Percentiles rank a stretch among this genome's conserved stretches.
Conservation (phyloP, 1,140 invertebrate species). For the Cydia pomonella region DNA sequence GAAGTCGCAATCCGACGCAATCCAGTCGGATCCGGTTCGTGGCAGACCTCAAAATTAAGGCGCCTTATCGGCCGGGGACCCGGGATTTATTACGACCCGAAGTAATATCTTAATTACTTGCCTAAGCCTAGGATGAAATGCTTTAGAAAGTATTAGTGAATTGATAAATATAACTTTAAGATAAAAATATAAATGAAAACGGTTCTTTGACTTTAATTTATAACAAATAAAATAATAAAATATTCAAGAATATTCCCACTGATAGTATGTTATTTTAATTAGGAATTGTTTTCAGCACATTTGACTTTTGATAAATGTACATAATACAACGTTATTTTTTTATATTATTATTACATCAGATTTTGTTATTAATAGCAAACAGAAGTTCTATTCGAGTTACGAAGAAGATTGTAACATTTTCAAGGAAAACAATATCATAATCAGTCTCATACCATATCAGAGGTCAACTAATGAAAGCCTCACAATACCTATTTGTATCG, state of each 20-base stretch:
- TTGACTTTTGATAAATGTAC: too few relatives aligned
- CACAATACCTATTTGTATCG: conserved; percentile 4
- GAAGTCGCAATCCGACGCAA: conserved; percentile 40
- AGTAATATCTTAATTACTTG: conserved; percentile 49
- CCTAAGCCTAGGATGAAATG: conserved; percentile 36
- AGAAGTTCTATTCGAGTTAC: too few relatives aligned
- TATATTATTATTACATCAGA: too few relatives aligned
- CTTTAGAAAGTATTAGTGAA: conserved; percentile 24
- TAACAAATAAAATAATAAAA: too few relatives aligned
- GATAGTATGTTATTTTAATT: too few relatives aligned
- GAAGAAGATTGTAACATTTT: neutral
- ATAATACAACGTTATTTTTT: too few relatives aligned
- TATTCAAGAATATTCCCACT: too few relatives aligned
- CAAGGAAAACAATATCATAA: neutral
- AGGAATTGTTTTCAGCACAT: too few relatives aligned
- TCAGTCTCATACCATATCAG: neutral
- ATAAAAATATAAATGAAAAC: too few relatives aligned
- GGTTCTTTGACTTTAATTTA: too few relatives aligned
- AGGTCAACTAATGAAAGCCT: neutral
- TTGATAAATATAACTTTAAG: neutral
- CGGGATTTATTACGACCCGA: conserved; percentile 43
- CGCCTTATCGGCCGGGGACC: conserved; percentile 40
- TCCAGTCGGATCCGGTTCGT: conserved; percentile 42
- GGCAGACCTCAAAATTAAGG: conserved; percentile 48
- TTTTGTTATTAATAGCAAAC: too few relatives aligned